Base-by-base conservation (phyloP, 2,888 invertebrate species). In the Eledona agricola region DNA sequence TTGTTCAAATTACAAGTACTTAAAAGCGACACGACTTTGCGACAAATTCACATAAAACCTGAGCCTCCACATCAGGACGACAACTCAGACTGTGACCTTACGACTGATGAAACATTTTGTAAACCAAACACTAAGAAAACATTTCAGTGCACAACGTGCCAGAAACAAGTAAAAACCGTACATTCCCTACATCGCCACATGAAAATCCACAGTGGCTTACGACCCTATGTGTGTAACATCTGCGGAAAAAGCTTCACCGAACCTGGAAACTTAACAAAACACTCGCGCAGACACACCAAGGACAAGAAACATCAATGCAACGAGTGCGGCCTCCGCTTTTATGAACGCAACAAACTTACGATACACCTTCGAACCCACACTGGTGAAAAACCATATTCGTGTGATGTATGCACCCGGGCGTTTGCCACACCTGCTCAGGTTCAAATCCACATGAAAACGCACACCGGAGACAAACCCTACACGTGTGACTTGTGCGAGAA, bases 271-370 rank as follows among this genome's bases (percentile, higher is more conserved):
- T 52, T 68, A 10, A 59, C 55, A 9, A 66, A 68, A 51, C 69
- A 69, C 29, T 9, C 63, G 10, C 57, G 65, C 2, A 62, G 63
- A 15, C 69, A 69, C 35, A 60, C 34, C 3, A 57, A 65, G 26
- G 65, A 68, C 16, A 67, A 66, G 35, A 63, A 62, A 42, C 65
- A 67, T 32, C 63, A 69, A 49, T 69, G 69, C 46, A 63, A 65
- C 13, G 62, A 66, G 31, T 69, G 68, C 42, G 66, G 66, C 12
- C 49, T 65, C 10, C 37, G 64, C 15, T 70, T 70, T 60, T 69
- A 70, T 52, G 66, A 67, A 32, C 56, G 67, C 29, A 65, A 67
- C 31, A 67, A 67, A 56, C 47, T 70, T 20, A 60, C 55, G 22
- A 63, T 69, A 12, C 70, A 70, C 38, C 52, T 65, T 11, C 54